Evolutionary conservation across 2,797 vertebrate species (phyloP), one percentile per base, ranked within the genome.

Genomic region (Paramormyrops hopkinsi): DNA sequence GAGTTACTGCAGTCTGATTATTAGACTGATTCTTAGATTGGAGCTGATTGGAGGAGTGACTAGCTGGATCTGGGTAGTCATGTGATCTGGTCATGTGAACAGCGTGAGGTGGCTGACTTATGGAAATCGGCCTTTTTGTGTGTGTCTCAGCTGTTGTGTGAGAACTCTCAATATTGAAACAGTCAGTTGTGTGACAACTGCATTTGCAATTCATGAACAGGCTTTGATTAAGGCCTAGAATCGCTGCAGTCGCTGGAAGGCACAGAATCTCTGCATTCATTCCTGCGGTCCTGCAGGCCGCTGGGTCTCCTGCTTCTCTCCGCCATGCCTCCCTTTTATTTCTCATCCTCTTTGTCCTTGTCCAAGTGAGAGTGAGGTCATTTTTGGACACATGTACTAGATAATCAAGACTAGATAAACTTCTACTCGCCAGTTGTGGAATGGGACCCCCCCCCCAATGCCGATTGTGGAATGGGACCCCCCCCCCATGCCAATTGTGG

Each of bases 81-180:
- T 41, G 73, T 79, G 73, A 79, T 79, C 73, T 79, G 73, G 37
- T 79, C 73, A 79, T 79, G 73, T 79, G 69, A 76, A 76, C 33
- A 17, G 25, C 65, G 12, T 37, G 69, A 69, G 62, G 33, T 41
- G 69, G 11, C 69, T 19, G 69, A 69, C 62, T 29, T 44, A 41
- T 82, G 33, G 44, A 82, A 25, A 46, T 82, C 33, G 5, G 44
- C 37, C 14, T 46, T 29, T 29, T 29, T 84, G 79, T 84, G 79
- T 46, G 41, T 50, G 44, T 46, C 17, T 48, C 41, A 46, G 41
- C 48, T 41, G 44, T 48, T 84, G 79, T 83, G 79, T 83, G 79
- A 48, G 44, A 22, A 51, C 22, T n/a, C 48, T 12, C 41, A 48
- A 51, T 48, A 51, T 48, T 84, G 73, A 79, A 79, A 79, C 73